These are phyloP conservation scores for Isaurus tuberculatus DNA, from an alignment of 92 coral and sea anemone genomes.

Conservation along the genomic window DNA sequence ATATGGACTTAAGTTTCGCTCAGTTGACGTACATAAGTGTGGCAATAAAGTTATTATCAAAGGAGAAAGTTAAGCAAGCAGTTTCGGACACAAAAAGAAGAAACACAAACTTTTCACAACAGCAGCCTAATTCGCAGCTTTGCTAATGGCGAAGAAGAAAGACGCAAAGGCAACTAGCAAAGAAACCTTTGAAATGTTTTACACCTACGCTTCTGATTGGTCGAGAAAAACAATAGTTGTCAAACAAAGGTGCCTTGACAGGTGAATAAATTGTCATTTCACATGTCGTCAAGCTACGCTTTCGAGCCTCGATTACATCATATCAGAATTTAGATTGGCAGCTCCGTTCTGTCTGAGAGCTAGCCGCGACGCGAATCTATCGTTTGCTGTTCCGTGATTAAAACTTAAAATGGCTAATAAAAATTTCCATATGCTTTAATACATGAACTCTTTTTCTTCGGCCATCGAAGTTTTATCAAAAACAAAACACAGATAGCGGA, in stretches of 20 bases:
- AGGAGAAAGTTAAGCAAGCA: constrained; percentile 31
- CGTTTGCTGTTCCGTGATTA: not conserved
- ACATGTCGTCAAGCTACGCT: not conserved
- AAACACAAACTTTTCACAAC: constrained; percentile 43
- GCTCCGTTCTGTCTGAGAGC: not conserved
- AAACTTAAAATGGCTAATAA: not conserved
- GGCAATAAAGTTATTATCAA: constrained; percentile 7
- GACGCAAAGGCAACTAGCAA: constrained; percentile 30
- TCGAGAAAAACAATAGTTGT: constrained; percentile 17
- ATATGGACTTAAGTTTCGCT: constrained; percentile 20
- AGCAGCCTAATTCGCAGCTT: constrained; percentile 51
- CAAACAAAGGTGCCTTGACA: constrained; percentile 29
- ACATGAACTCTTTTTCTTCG: not conserved
- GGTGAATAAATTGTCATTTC: constrained; percentile 30
- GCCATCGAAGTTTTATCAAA: not conserved
- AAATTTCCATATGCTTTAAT: not conserved
- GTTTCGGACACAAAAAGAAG: constrained; percentile 30
- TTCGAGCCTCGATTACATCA: constrained; percentile 39
- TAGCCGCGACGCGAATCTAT: not conserved
- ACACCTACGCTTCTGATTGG: constrained; percentile 33
- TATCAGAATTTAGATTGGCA: constrained; percentile 12
- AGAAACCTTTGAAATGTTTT: constrained; percentile 36
- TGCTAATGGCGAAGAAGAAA: constrained; percentile 48
- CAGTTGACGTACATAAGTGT: constrained; percentile 17
- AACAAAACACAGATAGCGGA: too few relatives aligned